These are phyloP conservation scores for Hymenopus coronatus DNA, from an alignment of 2,888 invertebrate species.

Conservation along the genomic window DNA sequence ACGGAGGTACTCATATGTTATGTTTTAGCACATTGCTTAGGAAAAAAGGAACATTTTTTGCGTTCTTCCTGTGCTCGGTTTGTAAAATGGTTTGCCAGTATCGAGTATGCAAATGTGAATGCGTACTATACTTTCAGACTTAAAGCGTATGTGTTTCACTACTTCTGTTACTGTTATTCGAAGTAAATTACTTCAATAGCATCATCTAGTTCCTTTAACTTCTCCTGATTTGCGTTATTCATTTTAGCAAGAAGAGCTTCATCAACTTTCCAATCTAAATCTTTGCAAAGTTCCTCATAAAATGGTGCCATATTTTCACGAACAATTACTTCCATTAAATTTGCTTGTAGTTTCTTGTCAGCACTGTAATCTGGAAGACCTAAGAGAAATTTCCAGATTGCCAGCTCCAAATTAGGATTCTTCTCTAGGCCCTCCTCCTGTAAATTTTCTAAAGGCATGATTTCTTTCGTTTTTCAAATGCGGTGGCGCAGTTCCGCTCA, in stretches of 20 bases:
- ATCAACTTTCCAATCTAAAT: constrained; percentile 79
- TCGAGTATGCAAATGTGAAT: too few relatives aligned
- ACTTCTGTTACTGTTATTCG: too few relatives aligned
- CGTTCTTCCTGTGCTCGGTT: too few relatives aligned
- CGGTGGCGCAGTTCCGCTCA: too few relatives aligned
- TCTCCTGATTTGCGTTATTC: constrained; percentile 69
- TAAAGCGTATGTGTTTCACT: too few relatives aligned
- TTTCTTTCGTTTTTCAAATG: too few relatives aligned
- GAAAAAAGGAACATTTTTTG: too few relatives aligned
- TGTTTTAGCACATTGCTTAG: too few relatives aligned
- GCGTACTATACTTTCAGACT: too few relatives aligned
- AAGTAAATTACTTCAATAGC: constrained; percentile 84
- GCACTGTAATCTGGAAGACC: constrained; percentile 71
- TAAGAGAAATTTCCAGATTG: constrained; percentile 86
- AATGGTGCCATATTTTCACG: constrained; percentile 72
- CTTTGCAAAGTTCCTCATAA: constrained; percentile 87
- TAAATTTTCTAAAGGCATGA: constrained; percentile 59
- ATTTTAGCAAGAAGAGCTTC: constrained; percentile 50
- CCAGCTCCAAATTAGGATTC: constrained; percentile 80
- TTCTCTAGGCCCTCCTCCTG: constrained; percentile 65
- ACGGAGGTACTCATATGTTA: too few relatives aligned
- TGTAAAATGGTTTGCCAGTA: too few relatives aligned
- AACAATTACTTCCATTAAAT: constrained; percentile 73
- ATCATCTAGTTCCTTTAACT: constrained; percentile 74
- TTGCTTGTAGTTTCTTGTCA: constrained; percentile 63